Evolutionary conservation across 2,113 vertebrate species (phyloP).

Genomic region (Oreochromis niloticus): DNA sequence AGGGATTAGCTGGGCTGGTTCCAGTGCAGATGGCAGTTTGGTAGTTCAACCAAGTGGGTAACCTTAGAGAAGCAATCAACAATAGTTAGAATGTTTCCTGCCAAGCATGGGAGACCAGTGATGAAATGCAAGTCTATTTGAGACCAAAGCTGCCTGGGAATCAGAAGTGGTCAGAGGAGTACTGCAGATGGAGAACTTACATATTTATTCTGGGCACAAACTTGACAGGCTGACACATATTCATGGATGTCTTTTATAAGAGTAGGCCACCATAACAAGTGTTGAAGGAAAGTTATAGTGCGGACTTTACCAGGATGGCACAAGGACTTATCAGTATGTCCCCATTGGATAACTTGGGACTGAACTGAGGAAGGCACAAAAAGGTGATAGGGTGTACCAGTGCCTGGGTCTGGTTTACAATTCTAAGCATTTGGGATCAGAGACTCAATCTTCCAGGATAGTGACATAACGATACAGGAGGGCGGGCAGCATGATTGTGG

Average conservation of each 20-base stretch:
- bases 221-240: not conserved
- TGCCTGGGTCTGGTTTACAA: not conserved
- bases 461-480: not conserved
- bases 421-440: not conserved
- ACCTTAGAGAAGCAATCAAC: not conserved
- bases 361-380: not conserved
- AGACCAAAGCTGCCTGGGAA: not conserved
- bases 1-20: not conserved
- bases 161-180: not conserved
- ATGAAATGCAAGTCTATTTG: not conserved
- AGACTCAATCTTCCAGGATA: not conserved
- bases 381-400: not conserved
- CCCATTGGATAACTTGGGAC: not conserved
- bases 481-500: not conserved
- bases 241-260: rapidly evolving
- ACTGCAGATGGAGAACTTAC: not conserved
- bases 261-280: not conserved
- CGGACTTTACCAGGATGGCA: not conserved
- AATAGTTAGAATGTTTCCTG: not conserved
- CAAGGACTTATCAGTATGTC: not conserved
- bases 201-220: not conserved
- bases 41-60: not conserved
- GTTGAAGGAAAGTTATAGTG: not conserved
- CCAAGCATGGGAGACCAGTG: not conserved
- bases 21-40: not conserved